Evolutionary conservation across 1,140 invertebrate species (phyloP).

Genomic region (Babylonia areolata): DNA sequence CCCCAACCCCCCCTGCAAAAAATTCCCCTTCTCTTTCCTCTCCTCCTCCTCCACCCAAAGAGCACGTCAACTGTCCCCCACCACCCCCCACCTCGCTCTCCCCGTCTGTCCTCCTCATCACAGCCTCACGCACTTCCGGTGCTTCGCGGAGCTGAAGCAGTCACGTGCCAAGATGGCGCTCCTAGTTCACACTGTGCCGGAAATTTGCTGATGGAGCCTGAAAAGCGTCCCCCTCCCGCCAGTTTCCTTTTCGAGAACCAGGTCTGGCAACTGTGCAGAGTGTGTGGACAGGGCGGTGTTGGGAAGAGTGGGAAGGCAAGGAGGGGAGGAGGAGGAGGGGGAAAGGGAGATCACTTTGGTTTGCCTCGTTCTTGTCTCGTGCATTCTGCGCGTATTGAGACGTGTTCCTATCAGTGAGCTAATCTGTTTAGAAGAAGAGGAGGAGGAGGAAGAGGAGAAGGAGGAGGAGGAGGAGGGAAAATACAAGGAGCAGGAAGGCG

Average conservation of each 20-base stretch:
- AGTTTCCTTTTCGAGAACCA: background rate
- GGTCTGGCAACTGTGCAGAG: background rate
- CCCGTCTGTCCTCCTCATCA: background rate
- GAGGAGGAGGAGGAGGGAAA: too few species aligned
- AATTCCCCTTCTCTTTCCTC: background rate
- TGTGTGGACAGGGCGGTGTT: background rate
- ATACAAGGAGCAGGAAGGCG: too few species aligned
- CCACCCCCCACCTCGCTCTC: background rate
- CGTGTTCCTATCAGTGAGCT: background rate
- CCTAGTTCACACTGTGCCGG: conserved; percentile 12
- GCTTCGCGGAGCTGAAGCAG: background rate
- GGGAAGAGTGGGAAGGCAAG: background rate
- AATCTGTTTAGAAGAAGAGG: background rate
- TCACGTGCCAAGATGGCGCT: conserved; percentile 28
- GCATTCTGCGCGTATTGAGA: background rate
- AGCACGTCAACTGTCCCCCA: background rate
- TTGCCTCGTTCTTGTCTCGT: background rate
- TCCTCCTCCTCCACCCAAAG: background rate
- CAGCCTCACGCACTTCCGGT: conserved; percentile 18
- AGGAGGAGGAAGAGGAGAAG: too few species aligned
- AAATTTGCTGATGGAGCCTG: conserved; percentile 29
- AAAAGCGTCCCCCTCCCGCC: background rate
- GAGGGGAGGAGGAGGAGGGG: background rate
- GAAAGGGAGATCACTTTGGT: background rate
- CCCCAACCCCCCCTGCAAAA: too few species aligned